phyloP scores from a whole-genome alignment of 2,797 vertebrate genomes.

The Pterois miles region DNA sequence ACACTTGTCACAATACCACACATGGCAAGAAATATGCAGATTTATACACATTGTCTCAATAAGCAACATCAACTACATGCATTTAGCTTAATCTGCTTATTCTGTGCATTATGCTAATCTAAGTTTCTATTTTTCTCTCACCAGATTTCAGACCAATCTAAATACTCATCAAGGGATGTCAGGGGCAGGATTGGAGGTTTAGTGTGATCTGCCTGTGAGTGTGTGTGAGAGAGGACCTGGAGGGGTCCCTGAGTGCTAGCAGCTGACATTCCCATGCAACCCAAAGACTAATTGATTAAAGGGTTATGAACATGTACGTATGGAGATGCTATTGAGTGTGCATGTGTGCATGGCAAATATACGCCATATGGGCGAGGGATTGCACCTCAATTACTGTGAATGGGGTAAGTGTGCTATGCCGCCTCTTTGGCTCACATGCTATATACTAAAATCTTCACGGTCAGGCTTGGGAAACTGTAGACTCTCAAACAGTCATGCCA shows the following conservation, averaged over 20 bases:
- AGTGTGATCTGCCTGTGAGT: constrained; percentile 44
- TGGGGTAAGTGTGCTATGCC: constrained; percentile 35
- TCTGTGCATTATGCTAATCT: constrained; percentile 11
- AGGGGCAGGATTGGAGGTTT: constrained; percentile 42
- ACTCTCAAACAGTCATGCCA: constrained; percentile 21
- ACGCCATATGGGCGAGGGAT: constrained; percentile 75
- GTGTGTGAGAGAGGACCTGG: constrained; percentile 25
- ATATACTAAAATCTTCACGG: constrained; percentile 18
- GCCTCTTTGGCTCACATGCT: constrained; percentile 29
- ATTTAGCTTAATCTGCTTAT: constrained; percentile 14
- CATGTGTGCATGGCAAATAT: constrained; percentile 61
- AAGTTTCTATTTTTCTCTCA: neutral
- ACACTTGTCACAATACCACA: constrained; percentile 14
- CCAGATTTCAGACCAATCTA: constrained; percentile 12
- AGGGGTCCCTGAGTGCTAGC: constrained; percentile 64
- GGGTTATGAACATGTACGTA: constrained; percentile 65
- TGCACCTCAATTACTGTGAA: constrained; percentile 70
- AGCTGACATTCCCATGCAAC: constrained; percentile 77
- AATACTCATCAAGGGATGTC: constrained; percentile 21
- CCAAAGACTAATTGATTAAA: constrained; percentile 80
- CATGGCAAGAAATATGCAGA: constrained; percentile 7
- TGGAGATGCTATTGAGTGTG: constrained; percentile 49
- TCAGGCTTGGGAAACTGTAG: no score
- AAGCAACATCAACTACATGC: constrained; percentile 10
- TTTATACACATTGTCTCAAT: constrained; percentile 5